phyloP scores from a whole-genome alignment of 2,113 vertebrate genomes.

The Catagonus wagneri region DNA sequence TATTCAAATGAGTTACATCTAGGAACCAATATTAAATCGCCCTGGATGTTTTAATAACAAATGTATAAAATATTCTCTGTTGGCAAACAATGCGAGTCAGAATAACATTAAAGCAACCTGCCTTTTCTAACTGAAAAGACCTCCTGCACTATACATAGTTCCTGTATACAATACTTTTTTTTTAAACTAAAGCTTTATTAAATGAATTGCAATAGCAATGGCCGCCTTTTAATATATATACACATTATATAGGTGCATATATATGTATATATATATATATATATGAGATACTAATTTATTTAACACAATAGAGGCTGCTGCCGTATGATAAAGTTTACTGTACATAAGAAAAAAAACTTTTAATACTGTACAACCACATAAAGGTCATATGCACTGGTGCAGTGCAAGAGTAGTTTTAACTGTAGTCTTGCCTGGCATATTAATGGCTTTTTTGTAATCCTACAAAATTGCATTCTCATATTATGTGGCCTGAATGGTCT shows the following conservation, averaged over 20 bases:
- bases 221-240: conserved; percentile 88
- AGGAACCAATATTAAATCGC: conserved; percentile 85
- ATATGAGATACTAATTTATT: conserved; percentile 89
- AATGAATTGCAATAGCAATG: conserved; percentile 94
- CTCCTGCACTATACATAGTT: conserved; percentile 91
- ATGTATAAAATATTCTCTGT: conserved; percentile 90
- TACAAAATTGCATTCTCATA: conserved; percentile 89
- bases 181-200: conserved; percentile 94
- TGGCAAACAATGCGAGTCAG: conserved; percentile 90
- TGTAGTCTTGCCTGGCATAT: conserved; percentile 93
- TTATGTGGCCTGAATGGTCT: conserved; percentile 85
- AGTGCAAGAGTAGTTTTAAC: conserved; percentile 93
- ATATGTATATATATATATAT: conserved; percentile 84
- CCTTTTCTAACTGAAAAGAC: conserved; percentile 93
- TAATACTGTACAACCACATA: conserved; percentile 96
- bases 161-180: conserved; percentile 95
- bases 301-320: conserved; percentile 91
- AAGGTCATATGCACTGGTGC: conserved; percentile 96
- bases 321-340: conserved; percentile 93
- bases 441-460: conserved; percentile 91
- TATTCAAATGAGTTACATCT: conserved; percentile 86
- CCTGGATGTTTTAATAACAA: conserved; percentile 88
- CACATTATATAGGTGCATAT: conserved; percentile 85
- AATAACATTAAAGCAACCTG: conserved; percentile 92
- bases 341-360: conserved; percentile 91